Conservation (phyloP, 2,888 invertebrate species). For the Ophion obscuratus region DNA sequence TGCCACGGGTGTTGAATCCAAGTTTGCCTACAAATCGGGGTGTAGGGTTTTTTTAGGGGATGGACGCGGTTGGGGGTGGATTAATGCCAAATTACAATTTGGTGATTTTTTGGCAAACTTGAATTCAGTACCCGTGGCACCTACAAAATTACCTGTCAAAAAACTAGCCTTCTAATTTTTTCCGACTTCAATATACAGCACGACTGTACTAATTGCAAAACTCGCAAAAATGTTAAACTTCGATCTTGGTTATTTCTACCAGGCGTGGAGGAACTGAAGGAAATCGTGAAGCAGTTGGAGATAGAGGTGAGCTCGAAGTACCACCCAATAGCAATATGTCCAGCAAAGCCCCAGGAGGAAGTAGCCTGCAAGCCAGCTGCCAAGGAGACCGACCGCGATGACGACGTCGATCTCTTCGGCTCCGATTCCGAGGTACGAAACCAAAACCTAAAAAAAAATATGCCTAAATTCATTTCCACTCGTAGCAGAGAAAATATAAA, state of each 20-base stretch:
- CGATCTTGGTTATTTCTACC: not conserved
- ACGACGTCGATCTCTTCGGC: slow-evolving; percentile 92
- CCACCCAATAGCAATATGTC: slow-evolving; percentile 79
- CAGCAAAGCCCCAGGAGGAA: slow-evolving; percentile 73
- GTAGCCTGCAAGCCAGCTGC: slow-evolving; percentile 72
- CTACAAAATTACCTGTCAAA: no score
- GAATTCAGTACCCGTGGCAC: no score
- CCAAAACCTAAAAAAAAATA: slow-evolving; percentile 51
- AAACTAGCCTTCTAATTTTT: no score
- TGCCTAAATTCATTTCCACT: not conserved
- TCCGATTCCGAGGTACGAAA: slow-evolving; percentile 89
- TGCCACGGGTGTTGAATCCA: no score
- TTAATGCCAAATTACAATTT: no score
- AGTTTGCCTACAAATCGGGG: no score
- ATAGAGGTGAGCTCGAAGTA: slow-evolving; percentile 77
- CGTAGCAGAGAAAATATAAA: not conserved
- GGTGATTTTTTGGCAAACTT: no score
- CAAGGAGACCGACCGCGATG: slow-evolving; percentile 87
- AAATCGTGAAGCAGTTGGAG: slow-evolving; percentile 78
- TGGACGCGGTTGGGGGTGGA: no score
- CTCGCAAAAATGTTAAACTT: not conserved
- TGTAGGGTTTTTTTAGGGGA: no score
- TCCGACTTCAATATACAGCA: no score
- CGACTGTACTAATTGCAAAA: not conserved
- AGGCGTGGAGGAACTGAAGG: slow-evolving; percentile 80